Conservation (phyloP, 1,140 invertebrate species). For the Saccostrea cuccullata region DNA sequence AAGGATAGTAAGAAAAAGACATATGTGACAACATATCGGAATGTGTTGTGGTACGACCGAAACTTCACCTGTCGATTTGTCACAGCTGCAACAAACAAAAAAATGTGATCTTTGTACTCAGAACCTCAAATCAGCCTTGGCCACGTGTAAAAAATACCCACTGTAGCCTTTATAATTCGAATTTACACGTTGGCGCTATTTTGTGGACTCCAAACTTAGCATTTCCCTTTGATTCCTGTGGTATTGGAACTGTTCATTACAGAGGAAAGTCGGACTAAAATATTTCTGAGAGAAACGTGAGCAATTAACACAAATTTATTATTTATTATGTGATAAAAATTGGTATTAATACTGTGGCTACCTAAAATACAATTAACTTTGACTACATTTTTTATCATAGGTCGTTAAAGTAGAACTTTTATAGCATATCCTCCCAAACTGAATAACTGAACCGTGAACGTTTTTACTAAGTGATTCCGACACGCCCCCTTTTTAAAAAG, state of each 20-base stretch:
- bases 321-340: background rate
- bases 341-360: background rate
- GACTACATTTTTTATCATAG: too few species aligned
- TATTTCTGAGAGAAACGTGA: background rate
- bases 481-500: background rate
- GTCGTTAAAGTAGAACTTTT: too few species aligned
- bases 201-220: background rate
- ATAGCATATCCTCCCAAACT: background rate
- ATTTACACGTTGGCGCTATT: background rate
- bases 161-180: conserved; percentile 19
- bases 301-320: background rate
- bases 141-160: conserved; percentile 1
- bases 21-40: background rate
- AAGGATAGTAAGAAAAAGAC: too few species aligned
- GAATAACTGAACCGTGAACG: background rate
- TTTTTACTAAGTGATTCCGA: background rate
- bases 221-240: background rate
- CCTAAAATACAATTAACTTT: too few species aligned
- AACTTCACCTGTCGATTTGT: conserved; percentile 30
- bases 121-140: conserved; percentile 15
- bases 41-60: background rate
- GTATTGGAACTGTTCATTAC: background rate
- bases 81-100: conserved; percentile 25
- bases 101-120: conserved; percentile 26
- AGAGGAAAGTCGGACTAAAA: conserved; percentile 4